phyloP scores from a whole-genome alignment of 2,113 vertebrate species.

The Eclectus roratus region DNA sequence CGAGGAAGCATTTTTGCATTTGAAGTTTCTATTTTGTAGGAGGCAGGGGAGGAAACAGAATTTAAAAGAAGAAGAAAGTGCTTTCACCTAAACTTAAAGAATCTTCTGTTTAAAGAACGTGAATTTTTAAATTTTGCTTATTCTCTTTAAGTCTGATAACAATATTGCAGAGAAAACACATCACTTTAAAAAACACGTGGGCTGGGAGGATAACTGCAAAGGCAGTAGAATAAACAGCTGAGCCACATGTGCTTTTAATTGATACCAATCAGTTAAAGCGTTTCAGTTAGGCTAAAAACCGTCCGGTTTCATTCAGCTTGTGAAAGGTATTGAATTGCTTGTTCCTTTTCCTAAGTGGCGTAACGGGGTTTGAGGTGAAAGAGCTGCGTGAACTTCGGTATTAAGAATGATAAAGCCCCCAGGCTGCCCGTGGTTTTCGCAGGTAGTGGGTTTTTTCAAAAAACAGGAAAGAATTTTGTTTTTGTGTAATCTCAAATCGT shows the following conservation, averaged over 20 bases:
- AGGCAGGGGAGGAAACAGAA: no score
- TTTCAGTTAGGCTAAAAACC: background rate
- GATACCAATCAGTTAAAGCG: background rate
- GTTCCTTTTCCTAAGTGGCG: fast-evolving
- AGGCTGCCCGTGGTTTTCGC: background rate
- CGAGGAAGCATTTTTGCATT: background rate
- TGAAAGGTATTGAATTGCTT: background rate
- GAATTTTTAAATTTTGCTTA: fast-evolving
- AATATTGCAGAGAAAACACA: background rate
- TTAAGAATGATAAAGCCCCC: background rate
- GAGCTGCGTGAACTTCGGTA: background rate
- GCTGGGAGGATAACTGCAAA: background rate
- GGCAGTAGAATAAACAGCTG: background rate
- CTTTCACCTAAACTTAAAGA: background rate
- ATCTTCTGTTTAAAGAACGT: background rate
- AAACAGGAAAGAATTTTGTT: background rate
- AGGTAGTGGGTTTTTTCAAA: background rate
- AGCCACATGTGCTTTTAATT: background rate
- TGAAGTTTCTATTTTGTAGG: background rate
- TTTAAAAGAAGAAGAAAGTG: background rate
- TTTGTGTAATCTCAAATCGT: background rate
- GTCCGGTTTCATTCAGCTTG: background rate
- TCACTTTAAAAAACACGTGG: background rate
- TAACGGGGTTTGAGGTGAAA: background rate
- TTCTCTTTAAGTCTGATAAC: background rate